phyloP scores from a whole-genome alignment of 2,888 invertebrate genomes.

The Pheosia gnoma region DNA sequence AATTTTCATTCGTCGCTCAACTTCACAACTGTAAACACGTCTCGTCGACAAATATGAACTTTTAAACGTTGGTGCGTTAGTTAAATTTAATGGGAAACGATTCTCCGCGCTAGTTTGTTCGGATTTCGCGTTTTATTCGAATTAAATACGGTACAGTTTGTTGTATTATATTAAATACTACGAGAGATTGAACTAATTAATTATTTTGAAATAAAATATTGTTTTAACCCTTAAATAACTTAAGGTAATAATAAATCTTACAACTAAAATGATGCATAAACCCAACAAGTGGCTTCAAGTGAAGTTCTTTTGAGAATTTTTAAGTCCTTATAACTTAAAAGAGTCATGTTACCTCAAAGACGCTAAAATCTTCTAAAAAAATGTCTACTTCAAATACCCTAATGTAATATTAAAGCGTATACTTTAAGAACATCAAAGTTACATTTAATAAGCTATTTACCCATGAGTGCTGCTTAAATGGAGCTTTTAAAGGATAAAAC shows the following conservation, averaged over 20 bases:
- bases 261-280: no score
- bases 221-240: no score
- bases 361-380: no score
- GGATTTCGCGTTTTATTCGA: constrained; percentile 18
- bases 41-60: constrained; percentile 40
- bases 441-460: not conserved
- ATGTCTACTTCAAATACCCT: no score
- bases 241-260: no score
- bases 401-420: no score
- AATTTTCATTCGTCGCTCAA: constrained; percentile 37
- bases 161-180: not conserved
- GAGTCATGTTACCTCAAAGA: no score
- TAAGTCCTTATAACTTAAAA: no score
- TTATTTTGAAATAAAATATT: not conserved
- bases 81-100: constrained; percentile 37
- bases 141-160: not conserved
- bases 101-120: constrained; percentile 14
- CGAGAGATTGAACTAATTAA: not conserved
- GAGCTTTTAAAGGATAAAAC: not conserved
- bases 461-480: not conserved
- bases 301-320: no score
- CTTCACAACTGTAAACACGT: constrained; percentile 42
- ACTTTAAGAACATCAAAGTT: not conserved
- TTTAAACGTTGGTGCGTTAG: constrained; percentile 37
- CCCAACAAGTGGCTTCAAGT: no score